A percentile compares a stretch with the other conserved stretches of the same genome.
Conservation (phyloP, 2,113 vertebrate genomes). For the Onychostoma macrolepis region DNA sequence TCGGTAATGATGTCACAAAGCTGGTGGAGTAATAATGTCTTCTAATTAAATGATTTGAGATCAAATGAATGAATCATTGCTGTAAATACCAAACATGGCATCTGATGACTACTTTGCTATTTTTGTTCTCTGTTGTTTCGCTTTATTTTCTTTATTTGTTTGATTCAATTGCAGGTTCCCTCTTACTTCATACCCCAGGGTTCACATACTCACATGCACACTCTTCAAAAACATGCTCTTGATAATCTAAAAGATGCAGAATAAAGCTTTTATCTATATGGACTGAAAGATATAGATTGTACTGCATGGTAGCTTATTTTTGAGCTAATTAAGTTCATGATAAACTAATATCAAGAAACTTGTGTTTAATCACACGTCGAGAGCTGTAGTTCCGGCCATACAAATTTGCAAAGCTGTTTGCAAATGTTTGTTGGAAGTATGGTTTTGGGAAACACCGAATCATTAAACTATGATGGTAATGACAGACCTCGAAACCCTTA, state of each 20-base stretch:
- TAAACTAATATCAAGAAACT: too few species aligned
- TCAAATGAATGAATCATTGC: neutral
- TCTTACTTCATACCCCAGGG: neutral
- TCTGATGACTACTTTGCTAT: too few species aligned
- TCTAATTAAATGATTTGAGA: neutral
- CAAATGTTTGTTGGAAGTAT: neutral
- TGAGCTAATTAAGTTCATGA: too few species aligned
- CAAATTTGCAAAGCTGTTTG: neutral
- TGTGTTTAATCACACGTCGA: neutral
- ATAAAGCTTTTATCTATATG: neutral
- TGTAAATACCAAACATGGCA: neutral
- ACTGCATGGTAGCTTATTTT: neutral
- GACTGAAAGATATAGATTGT: neutral
- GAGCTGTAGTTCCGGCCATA: neutral
- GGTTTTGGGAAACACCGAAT: neutral
- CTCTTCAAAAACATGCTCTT: neutral
- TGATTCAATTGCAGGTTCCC: neutral
- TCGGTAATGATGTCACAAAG: too few species aligned
- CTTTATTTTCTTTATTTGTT: too few species aligned
- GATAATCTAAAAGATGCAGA: neutral
- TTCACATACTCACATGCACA: neutral
- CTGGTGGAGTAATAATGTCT: too few species aligned
- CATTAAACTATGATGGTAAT: neutral
- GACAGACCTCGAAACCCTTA: neutral
- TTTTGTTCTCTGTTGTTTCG: too few species aligned